Base-by-base conservation (phyloP, 2,797 vertebrate species). In the Notolabrus celidotus region DNA sequence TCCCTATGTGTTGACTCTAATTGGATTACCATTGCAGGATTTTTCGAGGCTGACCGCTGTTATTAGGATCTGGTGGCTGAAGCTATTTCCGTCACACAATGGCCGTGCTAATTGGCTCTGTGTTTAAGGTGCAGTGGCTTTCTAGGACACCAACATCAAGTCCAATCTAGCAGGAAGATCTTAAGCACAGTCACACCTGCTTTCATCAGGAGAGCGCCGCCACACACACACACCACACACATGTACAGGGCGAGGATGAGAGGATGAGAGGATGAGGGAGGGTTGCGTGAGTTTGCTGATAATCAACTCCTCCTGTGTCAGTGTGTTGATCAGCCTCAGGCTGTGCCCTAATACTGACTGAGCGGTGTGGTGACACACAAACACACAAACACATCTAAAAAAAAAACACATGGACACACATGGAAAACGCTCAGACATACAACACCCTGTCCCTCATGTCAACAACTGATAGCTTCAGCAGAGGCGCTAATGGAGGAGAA, bases 21-120 rank as follows among this genome's bases (percentile, higher is more conserved):
- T 83, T 86, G 89, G 88, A 91, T 90, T 86, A 90, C 71, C 65
- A 31, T 80, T 46, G 71, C 27, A 38, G 86, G 86, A 86, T 17
- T 83, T 85, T 74, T 66, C 27, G 3, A 43, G 71, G 68, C 58
- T 80, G 83, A 75, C 69, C 63, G n/a, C 57, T 10, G 53, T 59
- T 55, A 67, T 66, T 45, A 55, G 79, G 73, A 74, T 66, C 60
- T 75, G 71, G 33, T 67, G 69, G 68, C 63, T 61, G 76, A 39
- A 22, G 71, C 83, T 81, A 86, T 86, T 89, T 86, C 64, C 54
- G 62, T 74, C 62, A 5, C 23, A 66, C 63, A 68, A 43, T 54
- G 23, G 68, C 81, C 0, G 2, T 39, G 81, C 56, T 80, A 81
- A 77, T 55, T 77, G 83, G 61, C 77, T 71, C 65, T 12, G 49